These are phyloP conservation scores for Deroptyus accipitrinus DNA, from an alignment of 2,113 vertebrate genomes.

Conservation along the genomic window DNA sequence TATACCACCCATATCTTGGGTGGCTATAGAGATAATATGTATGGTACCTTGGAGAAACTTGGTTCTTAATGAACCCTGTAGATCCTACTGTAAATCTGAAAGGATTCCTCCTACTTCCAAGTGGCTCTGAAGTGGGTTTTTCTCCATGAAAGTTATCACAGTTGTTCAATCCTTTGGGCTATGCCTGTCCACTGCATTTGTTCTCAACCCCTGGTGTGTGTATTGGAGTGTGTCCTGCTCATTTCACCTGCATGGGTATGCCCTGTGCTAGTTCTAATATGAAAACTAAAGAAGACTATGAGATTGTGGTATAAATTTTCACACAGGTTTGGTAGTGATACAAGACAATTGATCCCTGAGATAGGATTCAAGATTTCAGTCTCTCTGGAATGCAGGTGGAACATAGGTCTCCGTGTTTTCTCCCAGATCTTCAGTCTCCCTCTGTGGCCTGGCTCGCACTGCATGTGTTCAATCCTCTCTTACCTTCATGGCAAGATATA, in stretches of 20 bases:
- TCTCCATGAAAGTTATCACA: background rate
- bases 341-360: background rate
- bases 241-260: background rate
- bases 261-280: background rate
- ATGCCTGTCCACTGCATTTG: background rate
- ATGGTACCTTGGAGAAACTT: background rate
- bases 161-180: background rate
- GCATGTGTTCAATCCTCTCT: background rate
- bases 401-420: background rate
- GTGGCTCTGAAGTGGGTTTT: background rate
- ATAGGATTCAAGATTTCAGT: background rate
- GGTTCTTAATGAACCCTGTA: background rate
- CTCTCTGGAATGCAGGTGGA: background rate
- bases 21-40: background rate
- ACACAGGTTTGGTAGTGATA: background rate
- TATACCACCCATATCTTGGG: background rate
- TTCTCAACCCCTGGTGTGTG: background rate
- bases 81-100: background rate
- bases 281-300: background rate
- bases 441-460: background rate
- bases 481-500: fast-evolving
- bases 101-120: background rate
- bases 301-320: background rate
- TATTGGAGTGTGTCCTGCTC: background rate
- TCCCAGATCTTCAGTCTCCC: fast-evolving